Evolutionary conservation across 1,140 invertebrate genomes (phyloP), one percentile per base, ranked within the genome.

Genomic region (Tetranychus urticae): DNA sequence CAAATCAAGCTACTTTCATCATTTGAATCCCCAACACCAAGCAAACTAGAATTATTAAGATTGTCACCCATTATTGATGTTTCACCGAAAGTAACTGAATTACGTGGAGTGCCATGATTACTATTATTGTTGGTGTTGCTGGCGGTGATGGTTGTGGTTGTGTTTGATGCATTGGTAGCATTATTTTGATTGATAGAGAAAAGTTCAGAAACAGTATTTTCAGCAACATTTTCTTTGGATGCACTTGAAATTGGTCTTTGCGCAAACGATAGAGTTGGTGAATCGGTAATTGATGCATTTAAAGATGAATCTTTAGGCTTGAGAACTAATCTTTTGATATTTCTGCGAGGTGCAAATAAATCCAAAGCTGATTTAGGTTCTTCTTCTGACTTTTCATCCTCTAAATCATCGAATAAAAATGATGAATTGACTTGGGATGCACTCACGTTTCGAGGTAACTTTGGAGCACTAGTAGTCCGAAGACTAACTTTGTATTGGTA

Each of bases 341-440:
- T 78, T 60, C 71, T 72, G 50, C 76, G 71, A 8, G 77, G 76
- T 45, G 74, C 70, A 63, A 79, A 76, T 0, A 71, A 70, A 60
- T 73, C 72, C 56, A 65, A 67, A 12, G 70, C 72, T 64, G 71
- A 70, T 60, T 63, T 63, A 10, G 39, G 39, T 48, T 71, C 66
- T 62, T 73, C 73, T 36, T 68, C 66, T 13, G 65, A 57, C 54
- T 72, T 71, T 62, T 77, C 75, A 54, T 73, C 72, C 65, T 78
- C 77, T 56, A 79, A 69, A 31, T 76, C 77, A 68, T 77, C 77
- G 71, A 79, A 79, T 36, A 79, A 66, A 60, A 74, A 37, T 7
- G 64, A 56, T 39, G 47, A 54, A 39, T 60, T 45, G 48, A 58
- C 61, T 14, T 31, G 12, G 2, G 46, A 35, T 4, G 34, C 12